Evolutionary conservation across 92 coral and sea anemone species (phyloP).

Genomic region (Bergia sp.): DNA sequence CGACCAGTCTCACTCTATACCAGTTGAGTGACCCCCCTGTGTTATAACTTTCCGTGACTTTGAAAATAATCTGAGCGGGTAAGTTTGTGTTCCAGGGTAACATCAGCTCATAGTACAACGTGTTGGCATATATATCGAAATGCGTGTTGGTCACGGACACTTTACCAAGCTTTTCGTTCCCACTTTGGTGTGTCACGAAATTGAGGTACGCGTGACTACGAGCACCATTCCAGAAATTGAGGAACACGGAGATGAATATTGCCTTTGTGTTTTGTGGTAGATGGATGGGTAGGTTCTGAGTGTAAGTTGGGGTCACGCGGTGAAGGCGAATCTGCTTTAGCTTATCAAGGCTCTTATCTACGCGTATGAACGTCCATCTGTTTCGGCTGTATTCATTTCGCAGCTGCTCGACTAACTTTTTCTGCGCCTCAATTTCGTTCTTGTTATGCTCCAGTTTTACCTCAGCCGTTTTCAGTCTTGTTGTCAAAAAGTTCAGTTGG

Average conservation of each 20-base stretch:
- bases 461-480: not conserved
- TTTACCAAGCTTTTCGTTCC: slow-evolving; percentile 43
- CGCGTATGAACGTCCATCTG: slow-evolving; percentile 47
- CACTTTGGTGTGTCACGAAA: slow-evolving; percentile 48
- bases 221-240: slow-evolving; percentile 46
- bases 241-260: slow-evolving; percentile 66
- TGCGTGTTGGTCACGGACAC: slow-evolving; percentile 49
- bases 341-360: slow-evolving; percentile 40
- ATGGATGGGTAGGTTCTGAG: slow-evolving; percentile 55
- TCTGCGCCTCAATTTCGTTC: slow-evolving; percentile 5
- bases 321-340: slow-evolving; percentile 46
- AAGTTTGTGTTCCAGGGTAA: slow-evolving; percentile 47
- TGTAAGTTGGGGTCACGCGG: slow-evolving; percentile 54
- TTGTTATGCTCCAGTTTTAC: slow-evolving; percentile 24
- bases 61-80: slow-evolving; percentile 42
- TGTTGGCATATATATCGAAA: slow-evolving; percentile 44
- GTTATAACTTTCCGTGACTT: slow-evolving; percentile 41
- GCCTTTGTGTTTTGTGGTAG: slow-evolving; percentile 64
- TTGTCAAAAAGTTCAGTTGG: not conserved
- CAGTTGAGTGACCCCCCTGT: slow-evolving; percentile 36
- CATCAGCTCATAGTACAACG: slow-evolving; percentile 48
- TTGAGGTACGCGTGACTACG: slow-evolving; percentile 53
- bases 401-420: not conserved
- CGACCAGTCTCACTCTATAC: slow-evolving; percentile 31
- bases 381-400: not conserved